Base-by-base conservation (phyloP, 2,797 vertebrate genomes). In the Microtus obscurus region DNA sequence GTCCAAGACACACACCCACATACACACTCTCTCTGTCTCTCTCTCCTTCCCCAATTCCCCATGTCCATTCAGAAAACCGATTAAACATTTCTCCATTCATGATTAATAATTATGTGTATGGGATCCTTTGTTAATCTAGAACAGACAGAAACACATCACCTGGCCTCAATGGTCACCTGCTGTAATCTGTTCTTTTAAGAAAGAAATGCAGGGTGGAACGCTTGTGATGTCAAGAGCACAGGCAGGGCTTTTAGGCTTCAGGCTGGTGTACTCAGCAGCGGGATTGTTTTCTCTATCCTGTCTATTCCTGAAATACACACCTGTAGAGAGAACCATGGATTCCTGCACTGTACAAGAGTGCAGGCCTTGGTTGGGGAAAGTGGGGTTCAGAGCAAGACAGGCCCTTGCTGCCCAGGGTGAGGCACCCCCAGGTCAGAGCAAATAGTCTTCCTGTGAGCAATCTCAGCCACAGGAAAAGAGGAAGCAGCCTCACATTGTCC, bases 221-320 rank as follows among this genome's bases (percentile, higher is more conserved):
- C 7, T 10, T 56, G 2, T 0, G 0, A 11, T 45, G 25, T 23
- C 43, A 10, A 45, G 63, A 34, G 19, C 10, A 12, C 3, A 27
- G 19, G 34, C 34, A 71, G 76, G 40, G 21, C 14, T 40, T 40
- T n/a, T 0, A 48, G 73, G 65, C 77, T 65, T 81, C 74, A 6
- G 7, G 31, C 51, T 37, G 21, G 14, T 11, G 1, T 1, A 2
- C 69, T 34, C 25, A 17, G 56, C 77, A 10, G 40, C 23, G 37
- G 11, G 27, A 29, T n/a, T 89, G 31, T 37, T 71, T 53, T 31
- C 23, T 40, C 48, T 23, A 31, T n/a, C 69, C 85, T 71, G 71
- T 73, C 11, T 43, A 56, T 10, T 40, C 59, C 81, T 21, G 19
- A 37, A 56, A 21, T 0, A 0, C 7, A 21, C 6, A 34, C 34